A percentile compares a stretch with the other conserved stretches of the same genome.
These are phyloP conservation scores for Chymomyza caudatula DNA, from an alignment of 2,888 invertebrate genomes.

Conservation along the genomic window DNA sequence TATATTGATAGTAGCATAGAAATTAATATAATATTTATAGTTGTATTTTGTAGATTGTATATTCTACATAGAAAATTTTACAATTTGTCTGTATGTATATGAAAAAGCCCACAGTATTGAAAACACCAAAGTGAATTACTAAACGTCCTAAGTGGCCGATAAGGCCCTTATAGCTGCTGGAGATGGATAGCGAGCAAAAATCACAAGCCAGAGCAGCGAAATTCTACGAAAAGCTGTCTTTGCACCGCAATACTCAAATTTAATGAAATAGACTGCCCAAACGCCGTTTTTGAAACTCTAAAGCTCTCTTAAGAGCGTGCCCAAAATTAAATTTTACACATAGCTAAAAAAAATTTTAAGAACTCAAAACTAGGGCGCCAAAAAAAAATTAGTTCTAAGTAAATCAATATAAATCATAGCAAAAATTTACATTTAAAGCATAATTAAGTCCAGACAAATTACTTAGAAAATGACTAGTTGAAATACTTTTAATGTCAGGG, in stretches of 20 bases:
- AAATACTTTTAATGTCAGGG: neutral
- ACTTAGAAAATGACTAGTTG: conserved; percentile 34
- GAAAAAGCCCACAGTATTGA: conserved; percentile 39
- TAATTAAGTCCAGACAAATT: conserved; percentile 57
- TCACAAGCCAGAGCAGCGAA: too few relatives aligned
- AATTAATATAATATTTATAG: conserved; percentile 11
- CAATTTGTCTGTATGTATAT: conserved; percentile 1
- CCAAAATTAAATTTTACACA: neutral
- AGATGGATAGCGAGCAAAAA: too few relatives aligned
- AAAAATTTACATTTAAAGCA: neutral
- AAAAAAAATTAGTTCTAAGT: neutral
- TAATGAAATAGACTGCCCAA: neutral
- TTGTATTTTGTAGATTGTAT: conserved; percentile 24
- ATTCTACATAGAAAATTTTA: neutral
- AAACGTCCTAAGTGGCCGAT: conserved; percentile 3
- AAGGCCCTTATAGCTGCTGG: too few relatives aligned
- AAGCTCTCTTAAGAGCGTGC: too few relatives aligned
- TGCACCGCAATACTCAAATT: neutral
- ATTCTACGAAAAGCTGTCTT: neutral
- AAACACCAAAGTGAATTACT: conserved; percentile 60
- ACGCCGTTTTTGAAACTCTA: neutral
- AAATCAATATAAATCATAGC: neutral
- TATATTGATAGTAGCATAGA: neutral
- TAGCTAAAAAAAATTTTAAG: neutral
- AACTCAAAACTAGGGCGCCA: neutral